These are phyloP conservation scores for Andrena cerasifolii DNA, from an alignment of 1,140 invertebrate species.

Conservation along the genomic window DNA sequence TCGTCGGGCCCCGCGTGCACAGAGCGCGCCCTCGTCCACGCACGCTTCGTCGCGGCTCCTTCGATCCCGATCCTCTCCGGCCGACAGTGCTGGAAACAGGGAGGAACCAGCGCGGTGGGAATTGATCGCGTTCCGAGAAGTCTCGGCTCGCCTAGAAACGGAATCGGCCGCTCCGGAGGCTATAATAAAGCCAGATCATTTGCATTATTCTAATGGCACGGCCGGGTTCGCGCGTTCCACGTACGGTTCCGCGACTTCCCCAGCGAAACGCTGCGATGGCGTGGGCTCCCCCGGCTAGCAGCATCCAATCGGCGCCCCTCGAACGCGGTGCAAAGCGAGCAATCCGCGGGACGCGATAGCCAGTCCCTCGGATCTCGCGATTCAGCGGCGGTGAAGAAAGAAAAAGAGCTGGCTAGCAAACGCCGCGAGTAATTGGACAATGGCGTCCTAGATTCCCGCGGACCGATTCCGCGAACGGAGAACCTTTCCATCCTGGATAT, in stretches of 20 bases:
- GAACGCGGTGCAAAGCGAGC: background rate
- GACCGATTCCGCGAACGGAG: conserved; percentile 55
- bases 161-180: background rate
- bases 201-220: conserved; percentile 23
- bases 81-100: background rate
- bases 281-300: background rate
- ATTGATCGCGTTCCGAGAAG: conserved; percentile 3
- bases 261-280: no score
- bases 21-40: background rate
- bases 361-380: background rate
- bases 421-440: conserved; percentile 28
- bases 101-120: background rate
- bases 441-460: conserved; percentile 54
- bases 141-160: background rate
- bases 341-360: background rate
- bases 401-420: background rate
- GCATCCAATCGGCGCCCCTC: background rate
- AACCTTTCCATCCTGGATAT: conserved; percentile 53
- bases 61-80: background rate
- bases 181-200: conserved; percentile 3
- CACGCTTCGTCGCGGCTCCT: background rate
- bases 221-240: background rate
- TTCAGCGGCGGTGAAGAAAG: background rate
- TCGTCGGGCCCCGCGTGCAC: background rate
- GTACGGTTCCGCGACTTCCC: conserved; percentile 1